Percentiles rank a stretch among this genome's conserved stretches.
Conservation (phyloP, 2,888 invertebrate species). For the Microdon myrmicae region DNA sequence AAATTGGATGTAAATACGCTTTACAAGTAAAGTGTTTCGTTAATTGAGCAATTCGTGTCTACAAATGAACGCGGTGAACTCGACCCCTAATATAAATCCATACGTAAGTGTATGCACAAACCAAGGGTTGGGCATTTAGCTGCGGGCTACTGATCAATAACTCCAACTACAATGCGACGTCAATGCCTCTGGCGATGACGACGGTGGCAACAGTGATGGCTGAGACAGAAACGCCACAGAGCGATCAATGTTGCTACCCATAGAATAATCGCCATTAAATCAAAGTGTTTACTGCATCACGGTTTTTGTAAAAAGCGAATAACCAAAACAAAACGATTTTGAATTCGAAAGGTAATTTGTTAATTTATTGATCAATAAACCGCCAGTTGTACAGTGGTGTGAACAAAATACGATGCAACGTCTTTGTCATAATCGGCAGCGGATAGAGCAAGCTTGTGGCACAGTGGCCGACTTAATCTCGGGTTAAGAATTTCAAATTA, state of each 20-base stretch:
- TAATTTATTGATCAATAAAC: conserved; percentile 24
- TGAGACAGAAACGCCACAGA: too few species aligned
- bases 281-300: conserved; percentile 38
- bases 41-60: conserved; percentile 49
- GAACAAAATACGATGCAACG: conserved; percentile 1
- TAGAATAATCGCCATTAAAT: conserved; percentile 36
- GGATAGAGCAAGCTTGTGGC: too few species aligned
- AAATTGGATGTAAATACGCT: conserved; percentile 39
- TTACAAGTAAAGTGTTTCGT: conserved; percentile 45
- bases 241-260: conserved; percentile 8
- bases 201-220: too few species aligned
- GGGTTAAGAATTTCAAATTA: too few species aligned
- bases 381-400: conserved; percentile 11
- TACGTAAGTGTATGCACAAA: too few species aligned
- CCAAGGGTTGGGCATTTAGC: too few species aligned
- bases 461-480: too few species aligned
- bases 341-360: conserved; percentile 31
- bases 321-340: conserved; percentile 23
- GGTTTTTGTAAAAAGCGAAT: too few species aligned
- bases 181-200: neutral
- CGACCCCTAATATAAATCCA: too few species aligned
- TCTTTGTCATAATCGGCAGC: too few species aligned
- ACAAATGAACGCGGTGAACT: too few species aligned
- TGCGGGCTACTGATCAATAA: too few species aligned
- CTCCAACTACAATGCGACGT: neutral